Conservation (phyloP, 2,113 vertebrate species). For the Chamaetylas fuelleborni region DNA sequence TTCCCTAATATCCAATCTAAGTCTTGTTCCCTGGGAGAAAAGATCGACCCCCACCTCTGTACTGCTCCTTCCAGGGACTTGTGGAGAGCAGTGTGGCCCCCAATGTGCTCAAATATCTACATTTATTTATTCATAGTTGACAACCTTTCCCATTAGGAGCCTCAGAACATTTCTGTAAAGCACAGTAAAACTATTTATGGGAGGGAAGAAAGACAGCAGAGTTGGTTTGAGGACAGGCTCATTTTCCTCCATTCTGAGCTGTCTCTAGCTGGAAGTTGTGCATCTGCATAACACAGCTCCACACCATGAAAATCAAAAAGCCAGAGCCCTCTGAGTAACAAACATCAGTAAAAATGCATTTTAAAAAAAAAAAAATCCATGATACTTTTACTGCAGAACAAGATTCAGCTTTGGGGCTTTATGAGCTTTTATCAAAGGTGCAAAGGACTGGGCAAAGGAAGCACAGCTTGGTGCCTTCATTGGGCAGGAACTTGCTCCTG, state of each 20-base stretch:
- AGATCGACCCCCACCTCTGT: too few species aligned
- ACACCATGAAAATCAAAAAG: neutral
- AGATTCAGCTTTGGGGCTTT: neutral
- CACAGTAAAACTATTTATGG: neutral
- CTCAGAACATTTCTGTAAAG: neutral
- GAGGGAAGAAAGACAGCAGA: neutral
- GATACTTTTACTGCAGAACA: neutral
- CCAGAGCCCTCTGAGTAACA: neutral
- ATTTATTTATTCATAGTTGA: neutral
- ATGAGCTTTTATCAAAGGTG: neutral
- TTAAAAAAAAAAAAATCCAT: neutral
- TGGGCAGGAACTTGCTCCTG: neutral
- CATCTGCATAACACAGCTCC: neutral
- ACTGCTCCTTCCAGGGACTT: neutral
- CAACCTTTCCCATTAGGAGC: neutral
- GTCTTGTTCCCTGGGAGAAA: too few species aligned
- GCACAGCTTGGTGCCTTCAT: neutral
- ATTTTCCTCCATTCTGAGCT: neutral
- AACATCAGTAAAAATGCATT: neutral
- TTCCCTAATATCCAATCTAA: too few species aligned
- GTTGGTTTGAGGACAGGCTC: neutral
- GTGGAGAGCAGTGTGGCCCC: neutral
- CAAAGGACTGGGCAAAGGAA: neutral
- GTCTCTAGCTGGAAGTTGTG: neutral
- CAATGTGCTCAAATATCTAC: neutral